Evolutionary conservation across 1,140 invertebrate genomes (phyloP), one percentile per base, ranked within the genome.

Genomic region (Solenopsis fugax): DNA sequence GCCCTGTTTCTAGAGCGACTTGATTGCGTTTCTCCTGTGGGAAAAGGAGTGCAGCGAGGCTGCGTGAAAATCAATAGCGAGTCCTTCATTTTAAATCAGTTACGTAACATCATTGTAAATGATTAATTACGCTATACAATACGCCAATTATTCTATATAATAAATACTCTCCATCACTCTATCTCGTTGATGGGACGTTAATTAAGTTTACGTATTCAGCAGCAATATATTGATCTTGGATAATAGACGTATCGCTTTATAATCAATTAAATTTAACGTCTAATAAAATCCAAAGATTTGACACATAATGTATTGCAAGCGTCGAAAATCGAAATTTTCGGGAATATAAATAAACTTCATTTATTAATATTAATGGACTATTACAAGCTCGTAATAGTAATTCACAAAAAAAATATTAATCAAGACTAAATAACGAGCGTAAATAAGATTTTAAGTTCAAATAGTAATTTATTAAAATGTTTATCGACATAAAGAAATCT

Each of bases 101-200:
- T 84, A 60, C 29, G 4, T 60, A 82, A 72, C 5, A 54, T 21
- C 12, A 37, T 75, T 13, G n/a, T 45, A 60, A 34, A n/a, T 10
- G 12, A 82, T 73, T 37, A 62, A 62, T 84, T 50, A 60, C 16
- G 29, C 12, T 18, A 48, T 60, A 12, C 45, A 73, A 48, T 60
- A 24, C n/a, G 54, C 18, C 54, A 60, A 82, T 82, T 73, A 82
- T 82, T 73, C 45, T 1, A 4, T 24, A 21, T 29, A 82, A 58
- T 82, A 73, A 72, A 73, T 58, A 73, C 58, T 73, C 67, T 29
- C 29, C 13, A 10, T n/a, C 29, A 3, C 50, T n/a, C 29, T n/a
- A 10, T 29, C 29, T 3, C 50, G 13, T 60, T 41, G 4, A 58
- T 73, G 18, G 5, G 13, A 72, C 21, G 24, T 48, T 60, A 41